phyloP scores from a whole-genome alignment of 2,888 invertebrate genomes.

The Athalia circularis region DNA sequence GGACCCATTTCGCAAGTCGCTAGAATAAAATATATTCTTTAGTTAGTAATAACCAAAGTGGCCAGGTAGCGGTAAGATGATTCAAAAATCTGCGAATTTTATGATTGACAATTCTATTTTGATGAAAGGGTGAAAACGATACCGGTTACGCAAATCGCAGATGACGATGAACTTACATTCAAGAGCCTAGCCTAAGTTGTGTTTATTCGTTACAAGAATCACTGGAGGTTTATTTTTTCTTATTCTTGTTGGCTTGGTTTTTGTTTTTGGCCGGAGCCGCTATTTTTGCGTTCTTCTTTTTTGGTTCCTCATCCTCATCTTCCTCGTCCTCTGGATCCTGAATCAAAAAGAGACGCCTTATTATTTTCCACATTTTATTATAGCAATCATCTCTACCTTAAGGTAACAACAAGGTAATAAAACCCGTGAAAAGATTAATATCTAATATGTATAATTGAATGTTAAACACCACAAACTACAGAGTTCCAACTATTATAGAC shows the following conservation, averaged over 20 bases:
- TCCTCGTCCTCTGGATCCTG: conserved; percentile 82
- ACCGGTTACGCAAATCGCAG: conserved; percentile 67
- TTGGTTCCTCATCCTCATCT: conserved; percentile 86
- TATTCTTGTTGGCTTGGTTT: conserved; percentile 74
- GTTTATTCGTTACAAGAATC: conserved; percentile 53
- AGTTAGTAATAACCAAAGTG: not conserved
- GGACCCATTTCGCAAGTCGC: conserved; percentile 21
- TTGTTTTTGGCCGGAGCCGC: conserved; percentile 84
- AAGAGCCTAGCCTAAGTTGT: conserved; percentile 69
- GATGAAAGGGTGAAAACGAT: conserved; percentile 62
- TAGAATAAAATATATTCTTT: conserved; percentile 14
- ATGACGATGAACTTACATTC: conserved; percentile 71
- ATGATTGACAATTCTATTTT: not conserved
- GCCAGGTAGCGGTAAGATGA: not conserved
- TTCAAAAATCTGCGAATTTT: conserved; percentile 29
- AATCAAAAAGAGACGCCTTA: conserved; percentile 60
- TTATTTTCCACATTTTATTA: not conserved
- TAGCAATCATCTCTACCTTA: not conserved
- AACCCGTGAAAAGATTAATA: not conserved
- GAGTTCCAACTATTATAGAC: conserved; percentile 52
- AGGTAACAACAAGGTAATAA: not conserved
- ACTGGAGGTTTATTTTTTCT: conserved; percentile 70
- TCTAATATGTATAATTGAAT: not conserved
- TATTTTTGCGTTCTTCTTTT: conserved; percentile 87
- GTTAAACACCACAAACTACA: conserved; percentile 43